phyloP scores from a whole-genome alignment of 2,888 invertebrate species.

The Ormyrus pomaceus region DNA sequence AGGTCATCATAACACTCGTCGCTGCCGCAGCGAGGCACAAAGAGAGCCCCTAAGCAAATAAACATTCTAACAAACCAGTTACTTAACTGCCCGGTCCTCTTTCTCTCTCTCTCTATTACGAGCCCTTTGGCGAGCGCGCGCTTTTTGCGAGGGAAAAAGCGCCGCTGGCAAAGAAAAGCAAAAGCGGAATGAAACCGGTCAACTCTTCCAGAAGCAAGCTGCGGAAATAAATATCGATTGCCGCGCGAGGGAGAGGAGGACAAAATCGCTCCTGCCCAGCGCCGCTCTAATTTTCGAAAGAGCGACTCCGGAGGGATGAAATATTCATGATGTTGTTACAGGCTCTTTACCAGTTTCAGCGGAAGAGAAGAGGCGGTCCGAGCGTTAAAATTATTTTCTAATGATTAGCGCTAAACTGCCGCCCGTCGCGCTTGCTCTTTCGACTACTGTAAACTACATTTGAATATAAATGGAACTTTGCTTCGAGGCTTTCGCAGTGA shows the following conservation, averaged over 20 bases:
- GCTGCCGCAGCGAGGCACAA: conserved; percentile 62
- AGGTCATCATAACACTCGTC: conserved; percentile 74
- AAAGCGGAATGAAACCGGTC: conserved; percentile 57
- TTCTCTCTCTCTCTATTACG: background rate
- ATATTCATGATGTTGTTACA: conserved; percentile 69
- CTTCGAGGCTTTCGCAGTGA: too few species aligned
- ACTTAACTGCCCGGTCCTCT: conserved; percentile 67
- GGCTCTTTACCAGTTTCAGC: conserved; percentile 57
- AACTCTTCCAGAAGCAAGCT: background rate
- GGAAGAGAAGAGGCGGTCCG: background rate
- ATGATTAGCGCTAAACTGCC: conserved; percentile 10
- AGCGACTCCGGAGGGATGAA: conserved; percentile 57
- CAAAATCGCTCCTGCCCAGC: background rate
- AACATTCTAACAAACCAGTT: conserved; percentile 75
- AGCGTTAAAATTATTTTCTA: conserved; percentile 43
- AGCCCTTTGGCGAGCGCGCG: background rate
- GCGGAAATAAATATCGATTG: too few species aligned
- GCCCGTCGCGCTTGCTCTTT: conserved; percentile 29
- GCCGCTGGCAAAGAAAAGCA: conserved; percentile 41
- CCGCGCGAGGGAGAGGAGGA: too few species aligned
- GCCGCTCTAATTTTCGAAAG: background rate
- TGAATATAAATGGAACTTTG: conserved; percentile 1
- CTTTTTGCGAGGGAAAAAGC: conserved; percentile 9
- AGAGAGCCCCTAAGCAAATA: conserved; percentile 71
- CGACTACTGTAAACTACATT: background rate